Base-by-base conservation (phyloP, 2,113 vertebrate genomes). In the Thermophis baileyi region DNA sequence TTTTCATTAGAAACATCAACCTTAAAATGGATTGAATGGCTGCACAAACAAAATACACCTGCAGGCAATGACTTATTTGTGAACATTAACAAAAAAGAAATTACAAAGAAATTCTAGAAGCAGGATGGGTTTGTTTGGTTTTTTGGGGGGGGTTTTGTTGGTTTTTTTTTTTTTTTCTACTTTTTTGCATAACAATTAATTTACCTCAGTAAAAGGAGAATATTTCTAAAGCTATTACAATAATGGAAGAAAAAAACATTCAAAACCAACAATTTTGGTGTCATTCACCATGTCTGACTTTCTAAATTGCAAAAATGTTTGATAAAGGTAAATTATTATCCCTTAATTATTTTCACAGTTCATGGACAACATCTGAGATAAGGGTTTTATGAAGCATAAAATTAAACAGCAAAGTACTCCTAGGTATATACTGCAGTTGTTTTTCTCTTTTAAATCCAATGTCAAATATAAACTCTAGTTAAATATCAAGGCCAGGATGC, bases 321-420 rank as follows among this genome's bases (percentile, higher is more conserved):
- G 30, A 57, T 89, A 93, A 95, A 95, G 57, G 81, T 51, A 90
- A 89, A 11, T 90, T 24, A 81, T 93, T 94, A 95, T 30, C 11
- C 2, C 69, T 10, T 20, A 87, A 94, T 81, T 93, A 89, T 74
- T 96, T 94, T 89, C 53, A 88, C 10, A 14, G 88, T 89, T 96
- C 88, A 92, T 91, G 87, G 57, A 54, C 20, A 96, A 94, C 94
- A 95, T 16, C 0, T 90, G 85, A 2, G 20, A 81, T 89, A 86
- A n/a, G 2, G 40, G 87, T 50, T 92, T 96, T 85, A 94, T 91
- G 81, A 69, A n/a, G 53, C 90, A 94, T 90, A 95, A 95, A 95
- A 96, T 95, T 89, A 91, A 57, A 22, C 87, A 90, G 8, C 87
- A 90, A 89, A 94, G 47, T 91, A 51, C 30, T 93, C 49, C 88